Percentiles rank a stretch among this genome's conserved stretches.
Conservation (phyloP, 2,888 invertebrate genomes). For the Macropis europaea region DNA sequence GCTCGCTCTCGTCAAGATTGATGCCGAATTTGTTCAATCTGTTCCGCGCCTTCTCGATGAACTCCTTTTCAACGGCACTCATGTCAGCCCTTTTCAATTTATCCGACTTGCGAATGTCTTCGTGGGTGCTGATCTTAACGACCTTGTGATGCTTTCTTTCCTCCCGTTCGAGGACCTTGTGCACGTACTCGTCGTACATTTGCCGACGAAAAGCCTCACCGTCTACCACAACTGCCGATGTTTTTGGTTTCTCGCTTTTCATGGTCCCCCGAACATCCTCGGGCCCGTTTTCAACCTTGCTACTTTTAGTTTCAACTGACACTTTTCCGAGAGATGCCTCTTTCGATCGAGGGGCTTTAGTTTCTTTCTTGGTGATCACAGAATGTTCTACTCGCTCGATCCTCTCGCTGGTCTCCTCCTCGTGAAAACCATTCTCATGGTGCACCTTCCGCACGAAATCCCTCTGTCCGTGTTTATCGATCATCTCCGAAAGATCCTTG, state of each 20-base stretch:
- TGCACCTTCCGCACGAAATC: slow-evolving; percentile 48
- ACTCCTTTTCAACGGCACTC: slow-evolving; percentile 87
- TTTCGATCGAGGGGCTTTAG: neutral
- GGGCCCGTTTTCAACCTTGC: neutral
- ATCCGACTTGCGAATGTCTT: slow-evolving; percentile 59
- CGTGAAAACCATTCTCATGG: slow-evolving; percentile 50
- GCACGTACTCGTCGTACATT: slow-evolving; percentile 92
- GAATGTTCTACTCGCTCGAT: slow-evolving; percentile 45
- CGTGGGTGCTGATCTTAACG: slow-evolving; percentile 86
- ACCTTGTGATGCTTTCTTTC: slow-evolving; percentile 90
- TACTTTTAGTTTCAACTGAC: neutral
- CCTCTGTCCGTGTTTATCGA: slow-evolving; percentile 59
- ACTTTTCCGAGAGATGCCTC: too few species aligned
- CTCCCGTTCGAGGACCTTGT: slow-evolving; percentile 88
- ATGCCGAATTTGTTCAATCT: slow-evolving; percentile 87
- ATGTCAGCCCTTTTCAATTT: slow-evolving; percentile 47
- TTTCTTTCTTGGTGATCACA: slow-evolving; percentile 15
- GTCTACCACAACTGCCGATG: slow-evolving; percentile 80
- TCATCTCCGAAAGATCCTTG: slow-evolving; percentile 52
- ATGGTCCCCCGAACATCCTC: neutral
- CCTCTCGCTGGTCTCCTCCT: slow-evolving; percentile 58
- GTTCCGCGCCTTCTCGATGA: slow-evolving; percentile 88
- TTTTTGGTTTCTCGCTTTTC: slow-evolving; percentile 70
- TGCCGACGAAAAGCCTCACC: slow-evolving; percentile 88
- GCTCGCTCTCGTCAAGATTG: slow-evolving; percentile 81